These are phyloP conservation scores for Chaunax sp. DNA, from an alignment of 2,797 vertebrate genomes.

Conservation along the genomic window DNA sequence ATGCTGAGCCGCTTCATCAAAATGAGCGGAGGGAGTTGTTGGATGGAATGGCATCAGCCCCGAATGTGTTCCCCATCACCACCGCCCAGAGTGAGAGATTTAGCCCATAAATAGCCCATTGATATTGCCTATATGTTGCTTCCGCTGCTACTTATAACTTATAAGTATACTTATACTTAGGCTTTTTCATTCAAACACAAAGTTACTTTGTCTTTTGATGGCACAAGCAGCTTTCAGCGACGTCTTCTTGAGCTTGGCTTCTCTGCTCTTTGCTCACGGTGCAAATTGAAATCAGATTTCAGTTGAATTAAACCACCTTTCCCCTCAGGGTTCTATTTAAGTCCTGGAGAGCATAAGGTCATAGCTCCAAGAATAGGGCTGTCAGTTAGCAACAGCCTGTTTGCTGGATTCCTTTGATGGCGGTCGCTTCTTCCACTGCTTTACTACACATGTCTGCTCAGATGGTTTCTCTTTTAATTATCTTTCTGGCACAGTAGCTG, in stretches of 20 bases:
- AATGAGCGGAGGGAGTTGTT: conserved; percentile 24
- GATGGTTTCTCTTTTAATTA: conserved; percentile 78
- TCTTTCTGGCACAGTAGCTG: conserved; percentile 67
- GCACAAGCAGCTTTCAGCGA: conserved; percentile 11
- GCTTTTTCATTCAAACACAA: conserved; percentile 6
- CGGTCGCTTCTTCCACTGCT: conserved; percentile 34
- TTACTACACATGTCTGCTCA: conserved; percentile 42
- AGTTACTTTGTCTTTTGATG: conserved; percentile 16
- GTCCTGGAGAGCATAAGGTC: conserved; percentile 69
- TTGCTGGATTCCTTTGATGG: conserved; percentile 62
- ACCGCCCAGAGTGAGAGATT: conserved; percentile 6
- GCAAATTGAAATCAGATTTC: conserved; percentile 66
- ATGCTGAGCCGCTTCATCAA: conserved; percentile 36
- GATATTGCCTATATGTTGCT: background rate
- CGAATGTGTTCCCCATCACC: conserved; percentile 36
- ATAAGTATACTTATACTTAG: background rate
- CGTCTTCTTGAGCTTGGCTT: conserved; percentile 3
- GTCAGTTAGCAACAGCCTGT: conserved; percentile 68
- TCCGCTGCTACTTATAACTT: conserved; percentile 6
- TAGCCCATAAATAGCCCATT: background rate
- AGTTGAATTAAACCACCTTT: conserved; percentile 63
- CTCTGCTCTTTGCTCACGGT: conserved; percentile 15
- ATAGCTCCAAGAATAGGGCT: conserved; percentile 68
- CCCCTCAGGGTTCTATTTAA: conserved; percentile 61
- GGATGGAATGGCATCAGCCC: conserved; percentile 13